phyloP scores from a whole-genome alignment of 1,140 invertebrate species.

The Camponotus vicinus region DNA sequence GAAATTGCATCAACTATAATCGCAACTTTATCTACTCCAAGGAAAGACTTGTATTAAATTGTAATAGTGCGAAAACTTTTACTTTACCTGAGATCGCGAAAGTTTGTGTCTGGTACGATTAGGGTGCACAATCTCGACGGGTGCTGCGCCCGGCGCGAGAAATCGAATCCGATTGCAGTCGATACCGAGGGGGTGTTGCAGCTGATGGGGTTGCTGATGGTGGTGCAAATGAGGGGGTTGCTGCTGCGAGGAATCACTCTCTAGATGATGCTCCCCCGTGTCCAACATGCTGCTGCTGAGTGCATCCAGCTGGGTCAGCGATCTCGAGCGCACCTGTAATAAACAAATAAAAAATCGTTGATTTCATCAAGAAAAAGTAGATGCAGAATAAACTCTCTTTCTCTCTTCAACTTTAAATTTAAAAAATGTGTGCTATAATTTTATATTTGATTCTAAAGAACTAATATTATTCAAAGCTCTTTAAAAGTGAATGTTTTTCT shows the following conservation, averaged over 20 bases:
- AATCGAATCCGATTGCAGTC: constrained; percentile 80
- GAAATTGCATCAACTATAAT: not conserved
- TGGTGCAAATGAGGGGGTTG: constrained; percentile 77
- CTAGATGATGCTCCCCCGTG: constrained; percentile 81
- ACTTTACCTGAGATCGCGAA: constrained; percentile 87
- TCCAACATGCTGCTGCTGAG: constrained; percentile 88
- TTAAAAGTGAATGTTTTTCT: not conserved
- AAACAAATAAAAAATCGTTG: not conserved
- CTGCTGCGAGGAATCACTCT: constrained; percentile 73
- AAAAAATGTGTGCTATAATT: not conserved
- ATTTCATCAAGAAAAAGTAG: not conserved
- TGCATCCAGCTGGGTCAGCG: constrained; percentile 88
- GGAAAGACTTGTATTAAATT: too few relatives aligned
- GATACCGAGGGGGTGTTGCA: constrained; percentile 74
- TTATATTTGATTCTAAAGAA: not conserved
- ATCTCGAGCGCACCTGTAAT: constrained; percentile 88
- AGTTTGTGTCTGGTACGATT: constrained; percentile 86
- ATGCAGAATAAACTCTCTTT: not conserved
- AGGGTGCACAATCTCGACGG: constrained; percentile 77
- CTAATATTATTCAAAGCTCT: not conserved
- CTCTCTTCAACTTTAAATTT: too few relatives aligned
- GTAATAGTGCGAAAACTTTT: too few relatives aligned
- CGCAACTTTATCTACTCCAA: too few relatives aligned
- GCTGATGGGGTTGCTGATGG: constrained; percentile 73
- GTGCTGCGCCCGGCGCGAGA: constrained; percentile 80